These are phyloP conservation scores for Xanthia togata DNA, from an alignment of 2,888 invertebrate genomes.

Conservation along the genomic window DNA sequence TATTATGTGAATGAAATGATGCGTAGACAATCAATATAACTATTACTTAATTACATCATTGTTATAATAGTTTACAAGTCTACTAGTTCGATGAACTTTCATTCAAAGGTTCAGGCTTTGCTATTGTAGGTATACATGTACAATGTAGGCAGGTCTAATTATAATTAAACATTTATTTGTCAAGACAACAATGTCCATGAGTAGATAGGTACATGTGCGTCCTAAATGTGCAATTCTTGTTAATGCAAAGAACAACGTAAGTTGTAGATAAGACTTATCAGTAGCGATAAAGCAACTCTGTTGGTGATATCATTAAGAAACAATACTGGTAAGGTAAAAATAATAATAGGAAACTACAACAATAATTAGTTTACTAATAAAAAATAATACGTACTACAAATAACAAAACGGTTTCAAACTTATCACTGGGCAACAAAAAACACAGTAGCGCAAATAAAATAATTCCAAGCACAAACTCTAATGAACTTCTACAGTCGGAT, in stretches of 20 bases:
- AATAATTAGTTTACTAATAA: slow-evolving; percentile 68
- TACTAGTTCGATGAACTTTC: slow-evolving; percentile 59
- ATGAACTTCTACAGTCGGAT: slow-evolving; percentile 76
- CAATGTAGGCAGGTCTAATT: slow-evolving; percentile 12
- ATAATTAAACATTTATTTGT: slow-evolving; percentile 22
- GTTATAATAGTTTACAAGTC: slow-evolving; percentile 29
- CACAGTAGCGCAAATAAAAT: slow-evolving; percentile 81
- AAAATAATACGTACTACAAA: slow-evolving; percentile 82
- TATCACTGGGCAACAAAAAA: slow-evolving; percentile 84
- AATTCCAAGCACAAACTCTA: slow-evolving; percentile 76
- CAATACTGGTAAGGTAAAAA: slow-evolving; percentile 66
- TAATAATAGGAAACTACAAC: slow-evolving; percentile 62
- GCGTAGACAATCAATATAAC: slow-evolving; percentile 34
- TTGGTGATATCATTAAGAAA: slow-evolving; percentile 82
- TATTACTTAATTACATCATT: slow-evolving; percentile 46
- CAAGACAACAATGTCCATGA: slow-evolving; percentile 11
- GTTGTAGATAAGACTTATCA: slow-evolving; percentile 85
- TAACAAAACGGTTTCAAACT: slow-evolving; percentile 79
- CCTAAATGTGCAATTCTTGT: slow-evolving; percentile 78
- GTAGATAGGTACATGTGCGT: slow-evolving; percentile 49
- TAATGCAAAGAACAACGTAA: slow-evolving; percentile 76
- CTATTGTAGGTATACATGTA: not conserved
- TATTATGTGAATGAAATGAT: slow-evolving; percentile 34
- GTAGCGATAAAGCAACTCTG: slow-evolving; percentile 86
- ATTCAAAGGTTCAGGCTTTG: slow-evolving; percentile 34